phyloP scores from a whole-genome alignment of 1,140 invertebrate species.

The Eriosoma lanigerum region DNA sequence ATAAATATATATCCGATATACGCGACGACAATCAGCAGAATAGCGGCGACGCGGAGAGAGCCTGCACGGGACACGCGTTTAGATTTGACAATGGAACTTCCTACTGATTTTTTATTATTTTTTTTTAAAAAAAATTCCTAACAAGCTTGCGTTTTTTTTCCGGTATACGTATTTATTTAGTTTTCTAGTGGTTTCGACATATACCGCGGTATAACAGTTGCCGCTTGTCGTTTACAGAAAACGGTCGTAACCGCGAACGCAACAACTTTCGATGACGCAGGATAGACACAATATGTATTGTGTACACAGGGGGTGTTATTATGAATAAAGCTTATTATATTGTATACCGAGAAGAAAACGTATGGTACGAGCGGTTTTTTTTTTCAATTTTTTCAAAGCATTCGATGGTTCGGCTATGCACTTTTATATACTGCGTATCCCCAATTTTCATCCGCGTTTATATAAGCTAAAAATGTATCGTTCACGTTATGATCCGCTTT shows the following conservation, averaged over 20 bases:
- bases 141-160: conserved; percentile 27
- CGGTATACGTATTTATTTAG: neutral
- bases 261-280: too few species aligned
- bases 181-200: neutral
- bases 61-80: conserved; percentile 34
- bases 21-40: conserved; percentile 23
- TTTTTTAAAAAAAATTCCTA: neutral
- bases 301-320: too few species aligned
- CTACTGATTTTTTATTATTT: conserved; percentile 12
- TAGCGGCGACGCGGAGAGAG: neutral
- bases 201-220: neutral
- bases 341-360: too few species aligned
- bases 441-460: too few species aligned
- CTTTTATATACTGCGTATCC: too few species aligned
- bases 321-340: too few species aligned
- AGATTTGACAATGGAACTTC: conserved; percentile 30
- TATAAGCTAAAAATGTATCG: neutral
- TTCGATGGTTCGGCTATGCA: too few species aligned
- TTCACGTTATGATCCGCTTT: neutral
- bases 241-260: neutral
- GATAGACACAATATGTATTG: too few species aligned
- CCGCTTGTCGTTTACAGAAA: neutral
- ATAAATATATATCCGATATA: neutral
- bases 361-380: too few species aligned
- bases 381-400: too few species aligned